phyloP scores from a whole-genome alignment of 2,888 invertebrate species.

The Acleris cristana region DNA sequence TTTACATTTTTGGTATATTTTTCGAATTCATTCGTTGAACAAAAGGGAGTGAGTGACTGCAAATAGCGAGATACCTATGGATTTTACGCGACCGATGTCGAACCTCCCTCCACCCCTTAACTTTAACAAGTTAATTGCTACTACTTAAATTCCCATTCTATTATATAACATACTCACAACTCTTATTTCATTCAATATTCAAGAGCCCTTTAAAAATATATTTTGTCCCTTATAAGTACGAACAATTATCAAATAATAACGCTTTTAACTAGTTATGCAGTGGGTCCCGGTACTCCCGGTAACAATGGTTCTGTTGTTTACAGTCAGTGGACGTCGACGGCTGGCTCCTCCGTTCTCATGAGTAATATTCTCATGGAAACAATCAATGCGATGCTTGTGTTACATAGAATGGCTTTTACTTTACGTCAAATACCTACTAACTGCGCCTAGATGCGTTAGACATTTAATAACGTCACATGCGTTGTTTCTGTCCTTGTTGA shows the following conservation, averaged over 20 bases:
- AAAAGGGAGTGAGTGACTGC: too few species aligned
- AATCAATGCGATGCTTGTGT: slow-evolving; percentile 68
- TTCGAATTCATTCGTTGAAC: too few species aligned
- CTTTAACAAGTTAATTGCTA: too few species aligned
- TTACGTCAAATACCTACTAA: slow-evolving; percentile 54
- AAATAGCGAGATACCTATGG: too few species aligned
- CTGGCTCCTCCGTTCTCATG: slow-evolving; percentile 68
- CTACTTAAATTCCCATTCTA: neutral
- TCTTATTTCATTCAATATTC: neutral
- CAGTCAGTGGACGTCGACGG: slow-evolving; percentile 57
- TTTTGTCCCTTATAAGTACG: slow-evolving; percentile 5
- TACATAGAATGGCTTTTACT: slow-evolving; percentile 61
- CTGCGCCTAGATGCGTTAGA: slow-evolving; percentile 47
- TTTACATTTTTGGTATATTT: too few species aligned
- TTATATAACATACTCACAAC: neutral
- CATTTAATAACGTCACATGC: slow-evolving; percentile 31
- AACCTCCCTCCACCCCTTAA: too few species aligned
- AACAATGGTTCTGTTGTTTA: slow-evolving; percentile 51
- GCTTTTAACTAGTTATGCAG: slow-evolving; percentile 25
- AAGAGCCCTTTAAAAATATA: slow-evolving; percentile 14
- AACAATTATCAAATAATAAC: slow-evolving; percentile 23
- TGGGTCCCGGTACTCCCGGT: slow-evolving; percentile 36
- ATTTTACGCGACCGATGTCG: too few species aligned
- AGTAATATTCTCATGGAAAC: slow-evolving; percentile 73
- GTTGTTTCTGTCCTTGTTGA: slow-evolving; percentile 26